A percentile compares a stretch with the other conserved stretches of the same genome.
phyloP scores from a whole-genome alignment of 2,888 invertebrate genomes.

The Helicoverpa assulta region DNA sequence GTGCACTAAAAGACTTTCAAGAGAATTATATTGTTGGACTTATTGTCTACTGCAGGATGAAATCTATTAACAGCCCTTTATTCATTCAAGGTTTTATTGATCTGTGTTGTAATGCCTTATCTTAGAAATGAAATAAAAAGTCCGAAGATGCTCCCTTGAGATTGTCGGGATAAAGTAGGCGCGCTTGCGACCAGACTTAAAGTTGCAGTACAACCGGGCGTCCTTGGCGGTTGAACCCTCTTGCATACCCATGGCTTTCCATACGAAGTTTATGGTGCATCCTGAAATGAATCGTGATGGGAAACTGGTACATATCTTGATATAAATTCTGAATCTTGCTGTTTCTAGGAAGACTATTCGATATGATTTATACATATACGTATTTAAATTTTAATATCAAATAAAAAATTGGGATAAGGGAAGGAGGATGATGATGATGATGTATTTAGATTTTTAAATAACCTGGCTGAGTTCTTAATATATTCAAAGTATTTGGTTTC shows the following conservation, averaged over 20 bases:
- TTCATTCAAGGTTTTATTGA: slow-evolving; percentile 37
- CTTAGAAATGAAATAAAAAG: slow-evolving; percentile 22
- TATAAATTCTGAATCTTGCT: neutral
- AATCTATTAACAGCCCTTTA: slow-evolving; percentile 31
- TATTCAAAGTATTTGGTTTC: too few relatives aligned
- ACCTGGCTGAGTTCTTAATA: too few relatives aligned
- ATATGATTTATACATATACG: too few relatives aligned
- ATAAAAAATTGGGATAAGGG: too few relatives aligned
- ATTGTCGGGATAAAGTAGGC: slow-evolving; percentile 44
- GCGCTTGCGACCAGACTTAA: slow-evolving; percentile 69
- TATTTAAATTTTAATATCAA: too few relatives aligned
- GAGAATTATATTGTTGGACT: slow-evolving; percentile 15
- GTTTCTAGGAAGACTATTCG: neutral
- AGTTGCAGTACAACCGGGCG: slow-evolving; percentile 61
- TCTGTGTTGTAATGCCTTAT: slow-evolving; percentile 12
- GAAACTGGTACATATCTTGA: slow-evolving; percentile 23
- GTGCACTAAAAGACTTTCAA: slow-evolving; percentile 50
- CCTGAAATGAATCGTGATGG: slow-evolving; percentile 42
- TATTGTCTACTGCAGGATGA: slow-evolving; percentile 18
- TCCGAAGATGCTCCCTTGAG: slow-evolving; percentile 36
- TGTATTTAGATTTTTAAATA: too few relatives aligned
- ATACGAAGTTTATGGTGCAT: slow-evolving; percentile 60
- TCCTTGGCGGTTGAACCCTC: slow-evolving; percentile 79
- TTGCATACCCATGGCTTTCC: slow-evolving; percentile 66
- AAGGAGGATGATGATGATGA: too few relatives aligned